These are phyloP conservation scores for Procavia capensis DNA, from an alignment of 2,113 vertebrate species.

Conservation along the genomic window DNA sequence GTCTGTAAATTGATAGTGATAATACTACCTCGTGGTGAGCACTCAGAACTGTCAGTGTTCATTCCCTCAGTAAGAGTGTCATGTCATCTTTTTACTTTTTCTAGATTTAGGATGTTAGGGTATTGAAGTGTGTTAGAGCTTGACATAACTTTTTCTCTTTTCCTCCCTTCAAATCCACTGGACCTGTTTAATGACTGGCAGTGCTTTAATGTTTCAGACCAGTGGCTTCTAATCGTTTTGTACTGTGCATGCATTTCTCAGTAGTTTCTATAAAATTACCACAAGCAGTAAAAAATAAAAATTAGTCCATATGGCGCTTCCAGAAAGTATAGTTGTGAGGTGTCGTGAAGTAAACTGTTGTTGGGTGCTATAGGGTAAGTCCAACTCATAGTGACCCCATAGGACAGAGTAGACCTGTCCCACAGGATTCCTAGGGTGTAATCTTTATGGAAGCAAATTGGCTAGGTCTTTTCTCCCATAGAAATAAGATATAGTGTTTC, in stretches of 20 bases:
- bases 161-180: neutral
- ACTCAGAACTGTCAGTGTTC: neutral
- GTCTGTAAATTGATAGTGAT: conserved; percentile 1
- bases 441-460: no score
- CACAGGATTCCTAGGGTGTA: no score
- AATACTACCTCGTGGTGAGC: neutral
- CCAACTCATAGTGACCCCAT: no score
- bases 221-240: neutral
- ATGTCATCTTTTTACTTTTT: neutral
- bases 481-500: neutral
- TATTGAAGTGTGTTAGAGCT: neutral
- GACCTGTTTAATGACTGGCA: neutral
- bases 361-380: no score
- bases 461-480: no score
- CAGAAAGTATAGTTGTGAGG: neutral
- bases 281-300: conserved; percentile 1
- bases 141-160: neutral
- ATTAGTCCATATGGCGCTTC: neutral
- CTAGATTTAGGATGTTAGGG: neutral
- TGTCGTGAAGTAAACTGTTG: neutral
- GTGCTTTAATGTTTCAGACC: neutral
- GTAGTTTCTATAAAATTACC: conserved; percentile 29
- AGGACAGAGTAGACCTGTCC: no score
- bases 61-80: neutral
- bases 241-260: neutral